Percentiles rank a stretch among this genome's conserved stretches.
These are phyloP conservation scores for Phymanthus crucifer DNA, from an alignment of 92 coral and sea anemone genomes.

Conservation along the genomic window DNA sequence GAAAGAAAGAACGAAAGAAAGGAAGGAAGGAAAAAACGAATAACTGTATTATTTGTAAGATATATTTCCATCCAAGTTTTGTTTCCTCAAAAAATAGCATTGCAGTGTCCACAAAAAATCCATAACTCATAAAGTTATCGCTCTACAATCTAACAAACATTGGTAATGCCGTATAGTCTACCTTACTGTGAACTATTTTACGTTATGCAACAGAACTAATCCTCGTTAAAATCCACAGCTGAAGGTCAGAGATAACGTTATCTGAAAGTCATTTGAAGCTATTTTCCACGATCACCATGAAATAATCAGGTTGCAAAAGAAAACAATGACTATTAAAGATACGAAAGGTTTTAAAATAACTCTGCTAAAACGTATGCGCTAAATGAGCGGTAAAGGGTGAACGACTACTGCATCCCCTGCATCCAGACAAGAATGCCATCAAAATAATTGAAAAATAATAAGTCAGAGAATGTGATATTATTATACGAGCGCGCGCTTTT, in stretches of 20 bases:
- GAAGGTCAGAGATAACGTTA: neutral
- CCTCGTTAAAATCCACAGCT: neutral
- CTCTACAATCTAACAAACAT: too few relatives aligned
- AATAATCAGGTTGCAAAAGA: neutral
- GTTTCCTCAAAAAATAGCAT: too few relatives aligned
- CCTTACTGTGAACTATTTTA: neutral
- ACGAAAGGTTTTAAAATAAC: too few relatives aligned
- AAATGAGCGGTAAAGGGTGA: neutral
- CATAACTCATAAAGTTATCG: too few relatives aligned
- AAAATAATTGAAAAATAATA: neutral
- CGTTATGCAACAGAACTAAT: neutral
- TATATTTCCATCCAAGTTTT: too few relatives aligned
- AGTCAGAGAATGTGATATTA: conserved; percentile 4
- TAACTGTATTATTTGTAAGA: too few relatives aligned
- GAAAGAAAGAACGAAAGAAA: neutral
- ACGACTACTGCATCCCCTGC: neutral
- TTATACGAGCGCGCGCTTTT: too few relatives aligned
- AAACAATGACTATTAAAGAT: neutral
- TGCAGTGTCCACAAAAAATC: too few relatives aligned
- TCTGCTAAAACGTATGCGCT: neutral
- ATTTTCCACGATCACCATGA: neutral
- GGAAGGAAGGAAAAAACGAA: neutral
- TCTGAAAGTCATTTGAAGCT: neutral
- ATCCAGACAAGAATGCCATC: neutral
- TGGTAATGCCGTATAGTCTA: too few relatives aligned